Evolutionary conservation across 2,888 invertebrate genomes (phyloP).

Genomic region (Meiosimyza decipiens): DNA sequence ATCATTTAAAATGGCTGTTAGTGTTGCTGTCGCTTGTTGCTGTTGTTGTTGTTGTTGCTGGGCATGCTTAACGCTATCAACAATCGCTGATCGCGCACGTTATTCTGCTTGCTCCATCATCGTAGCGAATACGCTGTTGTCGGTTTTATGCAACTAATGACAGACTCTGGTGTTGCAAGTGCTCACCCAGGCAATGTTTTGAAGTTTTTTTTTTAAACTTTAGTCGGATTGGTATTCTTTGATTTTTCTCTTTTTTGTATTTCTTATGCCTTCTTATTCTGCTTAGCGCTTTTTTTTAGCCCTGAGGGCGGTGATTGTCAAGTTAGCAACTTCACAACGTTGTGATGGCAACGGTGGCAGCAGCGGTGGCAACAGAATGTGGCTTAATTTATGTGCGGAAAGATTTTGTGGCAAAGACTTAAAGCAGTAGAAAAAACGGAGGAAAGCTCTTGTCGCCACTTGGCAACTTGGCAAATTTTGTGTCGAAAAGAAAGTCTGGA

Average conservation of each 20-base stretch:
- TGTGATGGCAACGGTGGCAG: background rate
- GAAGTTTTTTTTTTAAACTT: background rate
- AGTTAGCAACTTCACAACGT: constrained; percentile 47
- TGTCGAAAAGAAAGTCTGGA: too few species aligned
- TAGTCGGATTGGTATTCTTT: background rate
- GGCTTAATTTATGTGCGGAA: constrained; percentile 26
- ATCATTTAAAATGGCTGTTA: background rate
- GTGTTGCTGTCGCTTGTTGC: constrained; percentile 2
- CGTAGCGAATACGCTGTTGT: background rate
- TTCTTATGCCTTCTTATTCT: background rate
- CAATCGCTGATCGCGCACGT: constrained; percentile 23
- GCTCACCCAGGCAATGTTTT: background rate
- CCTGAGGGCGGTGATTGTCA: constrained; percentile 57
- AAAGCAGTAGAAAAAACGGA: too few species aligned
- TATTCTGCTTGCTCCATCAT: too few species aligned
- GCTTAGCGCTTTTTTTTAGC: constrained; percentile 37
- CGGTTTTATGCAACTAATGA: constrained; percentile 34
- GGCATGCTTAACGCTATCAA: constrained; percentile 27
- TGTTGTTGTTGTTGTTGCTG: constrained; percentile 20
- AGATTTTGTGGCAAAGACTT: constrained; percentile 10
- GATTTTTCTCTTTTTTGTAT: constrained; percentile 6
- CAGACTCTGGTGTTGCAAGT: constrained; percentile 26
- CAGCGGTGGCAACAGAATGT: background rate
- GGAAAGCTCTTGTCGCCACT: too few species aligned
- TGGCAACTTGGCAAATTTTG: too few species aligned